Conservation (phyloP, 2,113 vertebrate species). For the Zootoca vivipara region DNA sequence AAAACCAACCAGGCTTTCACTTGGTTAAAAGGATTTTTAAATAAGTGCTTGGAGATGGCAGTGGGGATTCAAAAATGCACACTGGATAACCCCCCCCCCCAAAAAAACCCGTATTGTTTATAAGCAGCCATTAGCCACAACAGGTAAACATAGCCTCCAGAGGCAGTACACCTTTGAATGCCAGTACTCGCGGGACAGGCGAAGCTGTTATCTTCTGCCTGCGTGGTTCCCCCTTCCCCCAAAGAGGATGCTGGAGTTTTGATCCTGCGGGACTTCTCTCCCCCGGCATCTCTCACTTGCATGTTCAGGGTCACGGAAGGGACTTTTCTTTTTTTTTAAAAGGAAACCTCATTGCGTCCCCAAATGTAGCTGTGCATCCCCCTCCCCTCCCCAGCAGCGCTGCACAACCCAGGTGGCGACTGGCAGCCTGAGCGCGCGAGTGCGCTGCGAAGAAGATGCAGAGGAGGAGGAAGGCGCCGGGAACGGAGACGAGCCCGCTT, state of each 20-base stretch:
- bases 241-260: not conserved
- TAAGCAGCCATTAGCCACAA: not conserved
- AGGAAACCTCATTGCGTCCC: not conserved
- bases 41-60: not conserved
- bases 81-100: not conserved
- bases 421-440: slow-evolving; percentile 2
- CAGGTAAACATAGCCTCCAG: not conserved
- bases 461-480: slow-evolving; percentile 19
- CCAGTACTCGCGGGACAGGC: not conserved
- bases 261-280: not conserved
- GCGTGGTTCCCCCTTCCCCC: not conserved
- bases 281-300: not conserved
- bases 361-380: not conserved
- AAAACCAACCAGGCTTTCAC: not conserved
- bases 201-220: not conserved
- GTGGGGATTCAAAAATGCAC: not conserved
- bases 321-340: not conserved
- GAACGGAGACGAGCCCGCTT: slow-evolving; percentile 55
- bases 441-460: slow-evolving; percentile 3
- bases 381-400: not conserved
- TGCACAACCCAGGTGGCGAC: slow-evolving; percentile 33
- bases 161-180: not conserved
- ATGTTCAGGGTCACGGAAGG: not conserved
- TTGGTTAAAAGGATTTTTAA: not conserved
- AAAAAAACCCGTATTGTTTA: too few species aligned